phyloP scores from a whole-genome alignment of 2,113 vertebrate species.

The Tautogolabrus adspersus region DNA sequence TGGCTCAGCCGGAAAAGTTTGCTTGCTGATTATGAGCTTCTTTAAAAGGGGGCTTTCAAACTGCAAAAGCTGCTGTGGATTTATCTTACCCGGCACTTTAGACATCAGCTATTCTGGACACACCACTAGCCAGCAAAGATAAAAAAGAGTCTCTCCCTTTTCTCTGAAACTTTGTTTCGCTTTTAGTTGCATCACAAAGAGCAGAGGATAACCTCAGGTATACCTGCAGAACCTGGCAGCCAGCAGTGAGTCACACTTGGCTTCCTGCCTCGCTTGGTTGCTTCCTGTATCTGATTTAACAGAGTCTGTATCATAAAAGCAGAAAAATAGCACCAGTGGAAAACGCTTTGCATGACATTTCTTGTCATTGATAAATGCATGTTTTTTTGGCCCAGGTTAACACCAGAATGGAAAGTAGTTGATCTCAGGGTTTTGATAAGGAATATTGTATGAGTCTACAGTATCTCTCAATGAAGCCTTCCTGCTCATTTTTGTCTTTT shows the following conservation, averaged over 20 bases:
- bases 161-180: conserved; percentile 14
- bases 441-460: not conserved
- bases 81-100: conserved; percentile 44
- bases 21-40: conserved; percentile 18
- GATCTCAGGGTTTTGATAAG: conserved; percentile 8
- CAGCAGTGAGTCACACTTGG: conserved; percentile 53
- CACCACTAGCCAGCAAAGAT: conserved; percentile 44
- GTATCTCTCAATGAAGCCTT: not conserved
- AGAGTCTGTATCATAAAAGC: not conserved
- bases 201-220: conserved; percentile 59
- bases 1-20: conserved; percentile 5
- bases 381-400: not conserved
- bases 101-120: conserved; percentile 24
- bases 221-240: conserved; percentile 57
- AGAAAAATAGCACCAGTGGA: conserved; percentile 20
- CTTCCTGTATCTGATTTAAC: conserved; percentile 20
- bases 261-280: conserved; percentile 21
- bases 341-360: not conserved
- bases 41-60: conserved; percentile 42
- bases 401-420: not conserved
- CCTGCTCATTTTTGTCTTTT: not conserved
- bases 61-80: conserved; percentile 31
- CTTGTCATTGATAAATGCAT: not conserved
- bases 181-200: conserved; percentile 48
- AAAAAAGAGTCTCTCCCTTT: conserved; percentile 6